Conservation (phyloP, 2,888 invertebrate species). For the Parnassius glacialis region DNA sequence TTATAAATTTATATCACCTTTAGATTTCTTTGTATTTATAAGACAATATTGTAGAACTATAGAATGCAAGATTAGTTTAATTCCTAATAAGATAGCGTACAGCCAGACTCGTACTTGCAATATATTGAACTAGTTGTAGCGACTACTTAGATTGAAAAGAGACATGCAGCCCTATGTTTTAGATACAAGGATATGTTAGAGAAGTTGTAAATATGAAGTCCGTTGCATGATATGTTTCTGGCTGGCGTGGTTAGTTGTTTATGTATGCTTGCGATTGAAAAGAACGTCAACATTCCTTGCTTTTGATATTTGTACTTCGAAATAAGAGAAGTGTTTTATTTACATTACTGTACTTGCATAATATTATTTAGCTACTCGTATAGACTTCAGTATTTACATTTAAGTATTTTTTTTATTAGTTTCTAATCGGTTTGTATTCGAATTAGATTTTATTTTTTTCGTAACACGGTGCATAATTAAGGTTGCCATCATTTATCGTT, state of each 20-base stretch:
- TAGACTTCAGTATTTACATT: constrained; percentile 40
- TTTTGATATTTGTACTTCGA: constrained; percentile 36
- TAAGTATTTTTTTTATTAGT: constrained; percentile 32
- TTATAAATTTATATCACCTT: not conserved
- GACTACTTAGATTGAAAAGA: no score
- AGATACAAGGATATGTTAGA: not conserved
- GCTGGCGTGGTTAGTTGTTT: not conserved
- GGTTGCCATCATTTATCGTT: constrained; percentile 72
- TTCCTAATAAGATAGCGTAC: not conserved
- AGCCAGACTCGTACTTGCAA: not conserved
- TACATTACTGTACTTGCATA: constrained; percentile 15
- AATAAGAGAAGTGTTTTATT: constrained; percentile 29
- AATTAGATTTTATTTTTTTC: constrained; percentile 35
- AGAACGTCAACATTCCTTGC: constrained; percentile 47
- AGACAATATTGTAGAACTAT: not conserved
- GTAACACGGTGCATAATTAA: constrained; percentile 64
- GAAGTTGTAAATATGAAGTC: not conserved
- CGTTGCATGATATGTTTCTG: not conserved
- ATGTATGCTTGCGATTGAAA: constrained; percentile 34
- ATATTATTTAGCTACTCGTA: constrained; percentile 11
- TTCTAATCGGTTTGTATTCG: constrained; percentile 23
- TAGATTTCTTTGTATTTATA: constrained; percentile 11
- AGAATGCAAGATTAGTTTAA: not conserved
- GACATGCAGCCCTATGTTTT: no score
- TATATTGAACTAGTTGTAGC: no score